These are phyloP conservation scores for Zophobas atratus DNA, from an alignment of 1,140 invertebrate species.

Conservation along the genomic window DNA sequence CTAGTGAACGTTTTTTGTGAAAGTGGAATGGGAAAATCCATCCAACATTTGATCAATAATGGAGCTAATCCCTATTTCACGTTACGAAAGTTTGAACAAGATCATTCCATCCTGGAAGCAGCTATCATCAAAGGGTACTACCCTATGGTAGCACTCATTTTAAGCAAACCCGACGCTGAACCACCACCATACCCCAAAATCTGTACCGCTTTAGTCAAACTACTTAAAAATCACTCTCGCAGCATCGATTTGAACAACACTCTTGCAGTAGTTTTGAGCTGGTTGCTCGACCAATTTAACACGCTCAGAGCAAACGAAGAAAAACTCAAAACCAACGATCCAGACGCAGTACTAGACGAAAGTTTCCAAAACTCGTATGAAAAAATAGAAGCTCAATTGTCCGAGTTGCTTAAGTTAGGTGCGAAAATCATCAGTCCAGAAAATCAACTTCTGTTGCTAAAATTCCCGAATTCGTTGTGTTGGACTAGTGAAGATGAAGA, in stretches of 20 bases:
- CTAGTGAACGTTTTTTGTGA: conserved; percentile 53
- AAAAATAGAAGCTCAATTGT: too few species aligned
- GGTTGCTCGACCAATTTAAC: too few species aligned
- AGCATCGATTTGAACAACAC: neutral
- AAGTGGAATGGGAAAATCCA: conserved; percentile 49
- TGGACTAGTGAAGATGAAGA: too few species aligned
- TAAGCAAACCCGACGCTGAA: neutral
- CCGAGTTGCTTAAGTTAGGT: too few species aligned
- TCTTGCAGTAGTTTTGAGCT: neutral
- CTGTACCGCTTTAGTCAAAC: conserved; percentile 10
- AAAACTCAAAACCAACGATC: too few species aligned
- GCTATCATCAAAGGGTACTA: conserved; percentile 52
- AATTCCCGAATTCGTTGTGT: too few species aligned
- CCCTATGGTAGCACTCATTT: conserved; percentile 55
- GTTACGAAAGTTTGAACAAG: conserved; percentile 35
- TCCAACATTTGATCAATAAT: conserved; percentile 54
- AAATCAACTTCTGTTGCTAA: too few species aligned
- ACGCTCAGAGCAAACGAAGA: too few species aligned
- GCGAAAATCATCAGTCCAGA: too few species aligned
- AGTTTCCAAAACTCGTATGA: too few species aligned
- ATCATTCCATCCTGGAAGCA: conserved; percentile 43
- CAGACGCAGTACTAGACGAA: too few species aligned
- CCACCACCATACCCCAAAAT: conserved; percentile 6
- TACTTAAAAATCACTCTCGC: neutral
- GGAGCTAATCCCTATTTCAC: conserved; percentile 44